These are phyloP conservation scores for Melanaphis sacchari DNA, from an alignment of 1,140 invertebrate species.

Conservation along the genomic window DNA sequence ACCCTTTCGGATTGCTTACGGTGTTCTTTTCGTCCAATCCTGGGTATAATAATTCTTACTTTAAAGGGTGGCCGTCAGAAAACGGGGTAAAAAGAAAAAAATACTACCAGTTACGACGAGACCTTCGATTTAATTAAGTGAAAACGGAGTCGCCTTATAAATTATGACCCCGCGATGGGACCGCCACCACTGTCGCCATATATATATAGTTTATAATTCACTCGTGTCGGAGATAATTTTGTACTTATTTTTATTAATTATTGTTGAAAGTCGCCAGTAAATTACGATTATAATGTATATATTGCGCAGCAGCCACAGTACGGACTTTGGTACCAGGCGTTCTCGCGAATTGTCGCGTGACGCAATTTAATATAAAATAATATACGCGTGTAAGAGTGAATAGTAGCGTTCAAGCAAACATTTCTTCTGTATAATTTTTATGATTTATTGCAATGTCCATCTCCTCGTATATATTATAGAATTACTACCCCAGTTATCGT, in stretches of 20 bases:
- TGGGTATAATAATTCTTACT: background rate
- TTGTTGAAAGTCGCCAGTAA: constrained; percentile 33
- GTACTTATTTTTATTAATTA: constrained; percentile 21
- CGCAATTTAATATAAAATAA: background rate
- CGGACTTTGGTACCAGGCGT: background rate
- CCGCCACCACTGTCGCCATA: background rate
- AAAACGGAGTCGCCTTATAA: constrained; percentile 36
- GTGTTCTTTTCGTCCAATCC: background rate
- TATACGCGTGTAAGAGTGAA: background rate
- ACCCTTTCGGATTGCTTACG: constrained; percentile 36
- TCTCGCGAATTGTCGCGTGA: background rate
- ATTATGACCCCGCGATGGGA: constrained; percentile 1
- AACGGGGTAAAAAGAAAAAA: background rate
- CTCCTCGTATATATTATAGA: background rate
- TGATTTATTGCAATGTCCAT: background rate
- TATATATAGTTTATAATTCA: background rate
- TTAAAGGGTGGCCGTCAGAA: background rate
- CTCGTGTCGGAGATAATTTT: background rate
- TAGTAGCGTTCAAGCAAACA: background rate
- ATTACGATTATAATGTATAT: constrained; percentile 36
- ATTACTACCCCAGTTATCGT: background rate
- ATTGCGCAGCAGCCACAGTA: background rate
- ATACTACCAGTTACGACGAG: background rate
- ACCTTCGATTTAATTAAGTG: constrained; percentile 47
- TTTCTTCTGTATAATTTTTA: background rate